Evolutionary conservation across 1,140 invertebrate species (phyloP).

Genomic region (Archegozetes longisetosus): DNA sequence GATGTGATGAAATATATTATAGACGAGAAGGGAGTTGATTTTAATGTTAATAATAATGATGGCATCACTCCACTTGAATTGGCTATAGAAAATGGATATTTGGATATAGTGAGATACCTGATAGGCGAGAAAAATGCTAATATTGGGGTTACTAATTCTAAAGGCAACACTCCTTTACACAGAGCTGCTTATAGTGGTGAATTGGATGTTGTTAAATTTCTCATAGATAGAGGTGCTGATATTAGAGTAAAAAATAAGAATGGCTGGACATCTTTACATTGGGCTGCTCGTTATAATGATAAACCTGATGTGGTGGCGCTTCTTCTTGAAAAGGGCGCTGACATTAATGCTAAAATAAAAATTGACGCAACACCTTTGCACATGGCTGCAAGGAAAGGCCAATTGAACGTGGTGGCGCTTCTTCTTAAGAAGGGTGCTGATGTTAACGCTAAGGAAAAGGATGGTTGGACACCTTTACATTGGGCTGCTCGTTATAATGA

Average conservation of each 20-base stretch:
- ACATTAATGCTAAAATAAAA: too few species aligned
- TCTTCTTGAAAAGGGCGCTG: conserved; percentile 29
- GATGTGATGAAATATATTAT: conserved; percentile 62
- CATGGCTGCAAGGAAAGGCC: too few species aligned
- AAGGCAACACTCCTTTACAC: conserved; percentile 36
- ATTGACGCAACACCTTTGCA: conserved; percentile 35
- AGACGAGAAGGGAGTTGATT: conserved; percentile 31
- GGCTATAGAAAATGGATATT: conserved; percentile 63
- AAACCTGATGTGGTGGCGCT: conserved; percentile 28
- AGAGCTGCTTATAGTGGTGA: conserved; percentile 38
- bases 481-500: too few species aligned
- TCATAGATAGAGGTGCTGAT: too few species aligned
- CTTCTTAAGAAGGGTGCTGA: too few species aligned
- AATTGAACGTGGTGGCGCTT: too few species aligned
- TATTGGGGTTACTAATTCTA: conserved; percentile 32
- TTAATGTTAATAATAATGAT: conserved; percentile 44
- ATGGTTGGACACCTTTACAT: too few species aligned
- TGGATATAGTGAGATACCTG: conserved; percentile 34
- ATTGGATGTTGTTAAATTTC: conserved; percentile 27
- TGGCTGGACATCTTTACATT: conserved; percentile 35
- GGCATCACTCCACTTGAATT: conserved; percentile 67
- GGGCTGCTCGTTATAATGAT: conserved; percentile 37
- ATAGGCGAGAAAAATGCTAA: conserved; percentile 31
- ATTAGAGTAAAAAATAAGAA: conserved; percentile 36
- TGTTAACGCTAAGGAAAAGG: too few species aligned